Evolutionary conservation across 2,113 vertebrate genomes (phyloP).

Genomic region (Cryptomyrus ogoouensis): DNA sequence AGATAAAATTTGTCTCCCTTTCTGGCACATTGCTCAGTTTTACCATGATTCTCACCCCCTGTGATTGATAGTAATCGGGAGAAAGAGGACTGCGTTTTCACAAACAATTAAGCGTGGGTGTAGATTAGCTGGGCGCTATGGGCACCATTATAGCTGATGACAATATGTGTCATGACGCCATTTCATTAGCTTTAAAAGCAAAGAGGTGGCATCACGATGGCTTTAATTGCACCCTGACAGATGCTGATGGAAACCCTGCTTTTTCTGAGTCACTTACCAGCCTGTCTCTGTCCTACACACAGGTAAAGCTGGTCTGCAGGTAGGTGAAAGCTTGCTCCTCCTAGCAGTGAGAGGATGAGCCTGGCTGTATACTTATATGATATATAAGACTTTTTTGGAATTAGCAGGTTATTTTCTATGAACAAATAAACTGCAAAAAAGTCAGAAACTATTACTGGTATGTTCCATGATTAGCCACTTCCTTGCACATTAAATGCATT

Average conservation of each 20-base stretch:
- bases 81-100: background rate
- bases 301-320: background rate
- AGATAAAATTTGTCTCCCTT: background rate
- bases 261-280: background rate
- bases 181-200: background rate
- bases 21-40: background rate
- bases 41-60: background rate
- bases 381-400: background rate
- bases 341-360: background rate
- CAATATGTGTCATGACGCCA: background rate
- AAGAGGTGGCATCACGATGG: background rate
- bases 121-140: background rate
- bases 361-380: background rate
- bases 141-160: background rate
- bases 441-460: background rate
- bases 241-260: background rate
- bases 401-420: background rate
- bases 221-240: background rate
- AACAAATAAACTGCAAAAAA: background rate
- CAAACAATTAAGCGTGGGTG: background rate
- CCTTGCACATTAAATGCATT: background rate
- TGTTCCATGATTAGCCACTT: background rate
- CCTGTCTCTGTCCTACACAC: background rate
- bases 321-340: background rate
- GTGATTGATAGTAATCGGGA: background rate